Evolutionary conservation across 2,113 vertebrate genomes (phyloP).

Genomic region (Bubo bubo): DNA sequence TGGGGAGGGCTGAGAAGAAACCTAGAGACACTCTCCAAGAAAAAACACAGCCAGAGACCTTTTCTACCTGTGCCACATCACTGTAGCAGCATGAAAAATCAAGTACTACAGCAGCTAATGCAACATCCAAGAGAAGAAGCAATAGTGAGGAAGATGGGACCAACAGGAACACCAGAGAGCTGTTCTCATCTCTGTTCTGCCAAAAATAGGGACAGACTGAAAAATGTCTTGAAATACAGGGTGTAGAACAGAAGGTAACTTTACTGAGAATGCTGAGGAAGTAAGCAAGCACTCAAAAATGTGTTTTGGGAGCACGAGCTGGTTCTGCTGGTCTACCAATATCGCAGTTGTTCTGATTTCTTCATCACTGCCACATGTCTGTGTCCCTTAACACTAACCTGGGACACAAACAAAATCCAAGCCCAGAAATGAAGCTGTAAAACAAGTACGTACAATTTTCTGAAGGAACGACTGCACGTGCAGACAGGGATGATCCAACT

Average conservation of each 20-base stretch:
- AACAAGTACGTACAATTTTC: background rate
- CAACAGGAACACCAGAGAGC: accelerated
- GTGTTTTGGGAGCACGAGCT: background rate
- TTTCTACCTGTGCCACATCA: background rate
- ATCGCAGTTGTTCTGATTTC: background rate
- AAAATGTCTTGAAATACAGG: no score
- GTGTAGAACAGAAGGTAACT: background rate
- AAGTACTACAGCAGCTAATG: background rate
- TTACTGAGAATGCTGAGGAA: background rate
- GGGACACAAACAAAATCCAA: background rate
- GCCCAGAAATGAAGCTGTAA: background rate
- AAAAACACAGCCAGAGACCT: background rate
- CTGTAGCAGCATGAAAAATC: accelerated
- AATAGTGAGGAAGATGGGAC: accelerated
- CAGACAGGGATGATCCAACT: background rate
- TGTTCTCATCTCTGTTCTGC: background rate
- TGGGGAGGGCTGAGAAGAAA: background rate
- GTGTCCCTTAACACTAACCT: background rate
- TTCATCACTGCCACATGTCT: accelerated
- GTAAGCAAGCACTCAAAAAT: background rate
- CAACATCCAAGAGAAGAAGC: background rate
- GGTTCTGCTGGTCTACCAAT: background rate
- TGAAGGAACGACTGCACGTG: accelerated
- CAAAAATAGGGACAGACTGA: background rate
- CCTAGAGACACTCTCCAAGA: background rate